These are phyloP conservation scores for Sphecodes monilicornis DNA, from an alignment of 2,888 invertebrate species.

Conservation along the genomic window DNA sequence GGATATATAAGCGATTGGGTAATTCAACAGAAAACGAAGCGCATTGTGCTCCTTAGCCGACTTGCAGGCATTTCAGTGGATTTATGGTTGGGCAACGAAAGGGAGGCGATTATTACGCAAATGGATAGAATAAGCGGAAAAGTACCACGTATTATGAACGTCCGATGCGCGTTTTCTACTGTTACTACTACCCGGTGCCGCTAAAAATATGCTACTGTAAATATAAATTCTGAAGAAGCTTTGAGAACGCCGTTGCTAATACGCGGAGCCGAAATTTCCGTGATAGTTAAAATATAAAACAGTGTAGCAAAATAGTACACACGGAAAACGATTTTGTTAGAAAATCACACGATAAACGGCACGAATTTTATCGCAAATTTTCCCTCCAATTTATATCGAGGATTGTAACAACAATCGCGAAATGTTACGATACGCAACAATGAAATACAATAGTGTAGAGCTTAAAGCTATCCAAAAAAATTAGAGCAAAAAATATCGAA, in stretches of 20 bases:
- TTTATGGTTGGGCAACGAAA: constrained; percentile 35
- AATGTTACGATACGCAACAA: neutral
- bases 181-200: neutral
- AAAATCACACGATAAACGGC: neutral
- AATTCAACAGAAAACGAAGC: constrained; percentile 22
- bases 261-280: neutral
- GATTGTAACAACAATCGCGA: neutral
- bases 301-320: too few relatives aligned
- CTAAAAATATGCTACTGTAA: constrained; percentile 15
- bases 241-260: neutral
- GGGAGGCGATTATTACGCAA: constrained; percentile 43
- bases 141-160: constrained; percentile 28
- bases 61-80: constrained; percentile 2
- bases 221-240: constrained; percentile 8
- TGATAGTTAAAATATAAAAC: neutral
- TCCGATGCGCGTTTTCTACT: neutral
- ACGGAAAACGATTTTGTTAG: neutral
- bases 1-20: constrained; percentile 15
- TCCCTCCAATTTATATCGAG: neutral
- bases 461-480: neutral
- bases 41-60: neutral
- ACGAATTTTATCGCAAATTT: neutral
- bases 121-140: constrained; percentile 29
- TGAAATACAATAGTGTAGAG: neutral
- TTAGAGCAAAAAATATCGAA: neutral